A percentile compares a stretch with the other conserved stretches of the same genome.
Conservation (phyloP, 2,113 vertebrate species). For the Vicugna pacos region DNA sequence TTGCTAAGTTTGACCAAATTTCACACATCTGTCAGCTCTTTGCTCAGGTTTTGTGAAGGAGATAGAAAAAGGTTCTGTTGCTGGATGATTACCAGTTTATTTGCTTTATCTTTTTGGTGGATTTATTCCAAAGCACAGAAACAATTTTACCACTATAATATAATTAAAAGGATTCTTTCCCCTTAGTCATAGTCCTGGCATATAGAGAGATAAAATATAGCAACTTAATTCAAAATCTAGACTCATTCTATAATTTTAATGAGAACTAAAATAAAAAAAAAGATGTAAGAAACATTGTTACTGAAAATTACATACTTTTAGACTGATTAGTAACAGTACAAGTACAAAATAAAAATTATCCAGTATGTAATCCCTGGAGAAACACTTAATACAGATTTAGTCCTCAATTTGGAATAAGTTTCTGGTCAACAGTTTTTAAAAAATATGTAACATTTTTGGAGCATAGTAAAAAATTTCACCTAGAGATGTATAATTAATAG, state of each 20-base stretch:
- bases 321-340: neutral
- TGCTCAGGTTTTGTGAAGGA: neutral
- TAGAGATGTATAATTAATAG: neutral
- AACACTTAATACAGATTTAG: slow-evolving; percentile 33
- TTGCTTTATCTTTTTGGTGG: slow-evolving; percentile 41
- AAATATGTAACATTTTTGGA: slow-evolving; percentile 3
- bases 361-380: slow-evolving; percentile 23
- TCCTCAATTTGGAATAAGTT: slow-evolving; percentile 38
- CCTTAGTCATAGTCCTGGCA: neutral
- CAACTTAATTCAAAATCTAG: slow-evolving; percentile 44
- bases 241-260: slow-evolving; percentile 45
- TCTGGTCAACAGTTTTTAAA: neutral
- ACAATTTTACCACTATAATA: slow-evolving; percentile 20
- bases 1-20: neutral
- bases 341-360: slow-evolving; percentile 16
- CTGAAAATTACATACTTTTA: slow-evolving; percentile 49
- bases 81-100: slow-evolving; percentile 13
- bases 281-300: slow-evolving; percentile 34
- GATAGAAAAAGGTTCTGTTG: slow-evolving; percentile 10
- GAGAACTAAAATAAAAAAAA: slow-evolving; percentile 61
- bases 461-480: neutral
- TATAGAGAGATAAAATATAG: neutral
- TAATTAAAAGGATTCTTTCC: slow-evolving; percentile 44
- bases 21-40: neutral
- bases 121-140: slow-evolving; percentile 53